These are phyloP conservation scores for Myathropa florea DNA, from an alignment of 2,888 invertebrate genomes.

Conservation along the genomic window DNA sequence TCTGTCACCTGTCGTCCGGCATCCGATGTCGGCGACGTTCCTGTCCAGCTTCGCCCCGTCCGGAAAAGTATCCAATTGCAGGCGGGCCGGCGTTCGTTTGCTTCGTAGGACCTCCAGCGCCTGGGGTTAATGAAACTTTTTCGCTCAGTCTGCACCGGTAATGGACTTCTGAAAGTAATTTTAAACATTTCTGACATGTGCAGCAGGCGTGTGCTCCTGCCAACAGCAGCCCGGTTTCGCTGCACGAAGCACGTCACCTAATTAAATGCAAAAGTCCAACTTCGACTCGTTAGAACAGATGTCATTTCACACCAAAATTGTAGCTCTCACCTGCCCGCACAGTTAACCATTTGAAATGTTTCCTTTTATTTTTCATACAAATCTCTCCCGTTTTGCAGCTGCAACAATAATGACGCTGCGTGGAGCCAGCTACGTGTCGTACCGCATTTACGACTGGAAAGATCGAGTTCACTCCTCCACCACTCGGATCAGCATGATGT, in stretches of 20 bases:
- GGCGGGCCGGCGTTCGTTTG: too few species aligned
- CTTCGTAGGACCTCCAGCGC: too few species aligned
- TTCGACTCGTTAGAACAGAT: not conserved
- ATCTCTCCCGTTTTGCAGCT: conserved; percentile 82
- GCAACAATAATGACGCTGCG: conserved; percentile 92
- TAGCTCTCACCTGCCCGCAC: not conserved
- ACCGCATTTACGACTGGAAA: conserved; percentile 95
- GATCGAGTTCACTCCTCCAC: conserved; percentile 93
- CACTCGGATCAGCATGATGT: conserved; percentile 93
- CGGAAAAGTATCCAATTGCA: not conserved
- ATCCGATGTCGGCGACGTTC: not conserved
- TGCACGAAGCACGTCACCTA: not conserved
- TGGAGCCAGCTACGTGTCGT: conserved; percentile 95
- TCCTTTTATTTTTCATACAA: not conserved
- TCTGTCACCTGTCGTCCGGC: conserved; percentile 21
- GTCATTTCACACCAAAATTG: not conserved
- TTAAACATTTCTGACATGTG: conserved; percentile 34
- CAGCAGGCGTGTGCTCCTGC: conserved; percentile 10
- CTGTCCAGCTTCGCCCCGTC: not conserved
- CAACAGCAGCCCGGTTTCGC: not conserved
- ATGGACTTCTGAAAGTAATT: conserved; percentile 42
- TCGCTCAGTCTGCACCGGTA: conserved; percentile 3
- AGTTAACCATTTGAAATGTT: not conserved
- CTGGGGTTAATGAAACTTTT: not conserved
- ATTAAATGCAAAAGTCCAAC: not conserved